Base-by-base conservation (phyloP, 2,888 invertebrate species). In the Dryocosmus kuriphilus region DNA sequence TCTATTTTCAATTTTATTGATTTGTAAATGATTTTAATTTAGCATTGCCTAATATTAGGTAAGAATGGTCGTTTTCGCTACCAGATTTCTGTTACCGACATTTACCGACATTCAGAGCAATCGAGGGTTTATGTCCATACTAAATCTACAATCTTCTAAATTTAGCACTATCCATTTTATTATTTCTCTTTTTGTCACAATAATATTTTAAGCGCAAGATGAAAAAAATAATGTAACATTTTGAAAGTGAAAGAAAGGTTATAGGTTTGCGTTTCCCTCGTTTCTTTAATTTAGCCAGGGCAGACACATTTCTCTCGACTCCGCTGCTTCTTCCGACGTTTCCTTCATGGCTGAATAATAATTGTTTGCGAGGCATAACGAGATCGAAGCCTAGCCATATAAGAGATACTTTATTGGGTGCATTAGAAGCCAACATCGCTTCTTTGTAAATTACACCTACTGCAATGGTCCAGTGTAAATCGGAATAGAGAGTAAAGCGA, bases 331-430 rank as follows among this genome's bases (percentile, higher is more conserved):
- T 71, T 71, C 71, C 71, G 67, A 51, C 67, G 71, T 71, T 71
- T 51, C 71, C 32, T 71, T 71, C 71, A 71, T 71, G 71, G 71
- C 51, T 71, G 71, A 71, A 71, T 71, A 71, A 71, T 71, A 71
- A 71, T 71, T 71, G 71, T 71, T 55, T 51, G 51, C 46, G 27
- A 55, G 32, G 71, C 71, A 71, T 71, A 71, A 71, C 51, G 51
- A 71, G 71, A 71, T 51, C 71, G 71, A 71, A 51, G 71, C 51
- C 71, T 55, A 32, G 32, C 71, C 71, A 71, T 71, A 51, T 71
- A 71, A 51, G 71, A 51, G 51, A 30, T 71, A 30, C 71, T 71
- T 71, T 55, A 71, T 71, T 51, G n/a, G 30, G n/a, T 71, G 30
- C 51, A 71, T 71, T 71, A 71, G 30, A 46, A 71, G 71, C 71